Conservation (phyloP, 2,797 vertebrate genomes). For the Catostomus latipinnis region DNA sequence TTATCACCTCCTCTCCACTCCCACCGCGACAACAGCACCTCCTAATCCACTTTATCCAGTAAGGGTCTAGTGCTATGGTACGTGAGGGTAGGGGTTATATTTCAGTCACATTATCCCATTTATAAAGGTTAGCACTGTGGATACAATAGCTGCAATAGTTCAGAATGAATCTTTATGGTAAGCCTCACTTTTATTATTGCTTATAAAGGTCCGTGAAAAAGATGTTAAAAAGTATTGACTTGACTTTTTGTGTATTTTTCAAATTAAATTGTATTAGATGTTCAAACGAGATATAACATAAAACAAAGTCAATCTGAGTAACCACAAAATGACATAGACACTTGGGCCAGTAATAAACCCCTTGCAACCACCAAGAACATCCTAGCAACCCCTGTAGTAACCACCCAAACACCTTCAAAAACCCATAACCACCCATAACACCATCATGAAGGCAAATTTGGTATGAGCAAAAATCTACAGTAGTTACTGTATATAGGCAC, state of each 20-base stretch:
- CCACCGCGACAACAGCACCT: slow-evolving; percentile 36
- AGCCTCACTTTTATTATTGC: background rate
- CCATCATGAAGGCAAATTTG: background rate
- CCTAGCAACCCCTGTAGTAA: background rate
- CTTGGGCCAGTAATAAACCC: background rate
- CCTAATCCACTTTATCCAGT: slow-evolving; percentile 57
- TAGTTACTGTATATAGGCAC: no score
- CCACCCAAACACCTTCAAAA: no score
- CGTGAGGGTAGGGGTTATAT: slow-evolving; percentile 2
- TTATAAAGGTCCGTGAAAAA: background rate
- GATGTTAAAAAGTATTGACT: no score
- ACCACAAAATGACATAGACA: background rate
- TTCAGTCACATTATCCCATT: slow-evolving; percentile 6
- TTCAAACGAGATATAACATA: no score
- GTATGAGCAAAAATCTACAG: no score
- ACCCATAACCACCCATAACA: background rate
- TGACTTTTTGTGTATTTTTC: background rate
- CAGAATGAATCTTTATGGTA: background rate
- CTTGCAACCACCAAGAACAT: background rate
- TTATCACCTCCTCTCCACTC: slow-evolving; percentile 57
- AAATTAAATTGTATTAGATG: no score
- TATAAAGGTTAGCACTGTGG: background rate
- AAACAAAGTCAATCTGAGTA: no score
- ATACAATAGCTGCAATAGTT: background rate
- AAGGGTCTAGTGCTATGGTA: background rate